phyloP scores from a whole-genome alignment of 2,113 vertebrate genomes.

The Phrynosoma blainvillii region DNA sequence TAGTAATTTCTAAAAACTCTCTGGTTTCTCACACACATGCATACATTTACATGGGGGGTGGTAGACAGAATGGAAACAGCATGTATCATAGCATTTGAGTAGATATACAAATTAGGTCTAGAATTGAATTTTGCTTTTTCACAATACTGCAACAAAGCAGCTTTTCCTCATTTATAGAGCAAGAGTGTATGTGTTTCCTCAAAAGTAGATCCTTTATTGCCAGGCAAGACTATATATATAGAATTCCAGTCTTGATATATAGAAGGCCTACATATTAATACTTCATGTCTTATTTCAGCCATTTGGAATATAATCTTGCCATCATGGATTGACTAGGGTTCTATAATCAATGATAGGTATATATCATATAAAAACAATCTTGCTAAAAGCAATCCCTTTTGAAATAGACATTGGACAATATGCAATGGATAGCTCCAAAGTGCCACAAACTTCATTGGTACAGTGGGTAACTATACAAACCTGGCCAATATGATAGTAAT shows the following conservation, averaged over 20 bases:
- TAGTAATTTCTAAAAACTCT: constrained; percentile 70
- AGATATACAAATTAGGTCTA: constrained; percentile 29
- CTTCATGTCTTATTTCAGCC: not conserved
- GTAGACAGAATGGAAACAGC: not conserved
- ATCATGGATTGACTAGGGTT: not conserved
- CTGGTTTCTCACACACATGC: not conserved
- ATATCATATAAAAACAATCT: no score
- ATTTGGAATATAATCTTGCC: not conserved
- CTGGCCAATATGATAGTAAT: not conserved
- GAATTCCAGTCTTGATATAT: not conserved
- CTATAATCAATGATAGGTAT: no score
- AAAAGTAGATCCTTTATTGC: not conserved
- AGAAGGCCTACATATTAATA: not conserved
- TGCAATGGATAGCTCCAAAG: not conserved
- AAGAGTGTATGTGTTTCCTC: not conserved
- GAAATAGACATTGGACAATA: not conserved
- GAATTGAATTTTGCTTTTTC: not conserved
- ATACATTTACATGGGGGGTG: not conserved
- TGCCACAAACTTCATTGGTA: no score
- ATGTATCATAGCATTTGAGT: constrained; percentile 14
- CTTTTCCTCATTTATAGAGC: not conserved
- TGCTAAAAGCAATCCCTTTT: not conserved
- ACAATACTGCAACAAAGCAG: constrained; percentile 39
- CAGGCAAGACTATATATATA: not conserved
- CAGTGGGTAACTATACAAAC: not conserved